A percentile compares a stretch with the other conserved stretches of the same genome.
Evolutionary conservation across 2,888 invertebrate genomes (phyloP).

Genomic region (Acronicta leporina): DNA sequence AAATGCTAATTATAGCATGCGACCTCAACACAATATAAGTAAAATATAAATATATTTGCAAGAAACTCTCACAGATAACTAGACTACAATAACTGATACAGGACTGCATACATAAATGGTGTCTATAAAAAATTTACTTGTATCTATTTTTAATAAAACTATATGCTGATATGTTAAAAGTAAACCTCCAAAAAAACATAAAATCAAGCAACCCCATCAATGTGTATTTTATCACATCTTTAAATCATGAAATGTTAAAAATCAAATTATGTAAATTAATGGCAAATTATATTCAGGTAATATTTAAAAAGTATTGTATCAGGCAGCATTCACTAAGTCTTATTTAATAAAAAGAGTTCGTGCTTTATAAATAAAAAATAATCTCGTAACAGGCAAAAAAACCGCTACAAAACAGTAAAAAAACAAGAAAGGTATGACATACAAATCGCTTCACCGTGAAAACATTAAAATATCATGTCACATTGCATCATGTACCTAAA

Average conservation of each 20-base stretch:
- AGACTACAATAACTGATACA: background rate
- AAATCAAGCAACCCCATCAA: conserved; percentile 14
- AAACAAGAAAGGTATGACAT: conserved; percentile 19
- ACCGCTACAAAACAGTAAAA: conserved; percentile 23
- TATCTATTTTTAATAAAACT: too few species aligned
- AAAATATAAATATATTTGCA: background rate
- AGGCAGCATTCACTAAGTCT: conserved; percentile 29
- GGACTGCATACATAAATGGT: conserved; percentile 7
- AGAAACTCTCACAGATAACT: conserved; percentile 16
- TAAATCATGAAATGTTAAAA: background rate
- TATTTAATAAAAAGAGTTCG: conserved; percentile 3
- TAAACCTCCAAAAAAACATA: conserved; percentile 9
- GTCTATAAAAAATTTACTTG: too few species aligned
- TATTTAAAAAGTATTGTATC: conserved; percentile 10
- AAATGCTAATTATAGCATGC: too few species aligned
- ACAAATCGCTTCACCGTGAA: conserved; percentile 36
- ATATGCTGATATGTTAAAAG: background rate
- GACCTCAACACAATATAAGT: background rate
- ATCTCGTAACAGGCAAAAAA: conserved; percentile 40
- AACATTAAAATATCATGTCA: conserved; percentile 32
- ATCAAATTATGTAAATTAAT: conserved; percentile 9
- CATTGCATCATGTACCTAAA: conserved; percentile 35
- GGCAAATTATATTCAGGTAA: background rate
- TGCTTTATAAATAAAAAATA: conserved; percentile 1
- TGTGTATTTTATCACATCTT: conserved; percentile 1